Evolutionary conservation across 2,113 vertebrate genomes (phyloP).

Genomic region (Corythoichthys haematopterus): DNA sequence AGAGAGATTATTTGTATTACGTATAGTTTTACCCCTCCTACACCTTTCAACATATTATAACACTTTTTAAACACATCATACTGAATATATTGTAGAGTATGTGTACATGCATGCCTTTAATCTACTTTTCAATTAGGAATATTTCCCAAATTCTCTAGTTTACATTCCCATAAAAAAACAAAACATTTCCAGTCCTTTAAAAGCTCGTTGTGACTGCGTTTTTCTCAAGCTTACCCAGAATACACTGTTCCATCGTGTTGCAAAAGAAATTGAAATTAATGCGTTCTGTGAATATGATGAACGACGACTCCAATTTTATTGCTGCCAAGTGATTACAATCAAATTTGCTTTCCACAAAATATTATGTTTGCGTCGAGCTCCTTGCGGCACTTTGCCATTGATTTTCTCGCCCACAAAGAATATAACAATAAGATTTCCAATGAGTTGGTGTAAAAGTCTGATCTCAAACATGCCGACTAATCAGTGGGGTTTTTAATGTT

Average conservation of each 20-base stretch:
- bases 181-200: too few relatives aligned
- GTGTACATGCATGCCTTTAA: too few relatives aligned
- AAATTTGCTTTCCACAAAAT: conserved; percentile 29
- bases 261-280: not conserved
- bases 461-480: not conserved
- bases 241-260: conserved; percentile 11
- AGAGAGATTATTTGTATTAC: too few relatives aligned
- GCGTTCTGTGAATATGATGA: conserved; percentile 21
- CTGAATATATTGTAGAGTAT: too few relatives aligned
- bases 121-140: too few relatives aligned
- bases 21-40: too few relatives aligned
- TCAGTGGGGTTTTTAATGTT: not conserved
- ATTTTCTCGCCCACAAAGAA: not conserved
- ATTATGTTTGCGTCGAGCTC: not conserved
- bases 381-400: not conserved
- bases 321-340: conserved; percentile 29
- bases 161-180: too few relatives aligned
- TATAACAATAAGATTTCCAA: conserved; percentile 1
- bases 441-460: not conserved
- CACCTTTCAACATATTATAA: too few relatives aligned
- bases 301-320: conserved; percentile 43
- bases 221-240: conserved; percentile 13
- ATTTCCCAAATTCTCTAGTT: too few relatives aligned
- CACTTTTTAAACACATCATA: too few relatives aligned
- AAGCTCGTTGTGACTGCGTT: too few relatives aligned